Base-by-base conservation (phyloP, 1,140 invertebrate genomes). In the Eueides isabella region DNA sequence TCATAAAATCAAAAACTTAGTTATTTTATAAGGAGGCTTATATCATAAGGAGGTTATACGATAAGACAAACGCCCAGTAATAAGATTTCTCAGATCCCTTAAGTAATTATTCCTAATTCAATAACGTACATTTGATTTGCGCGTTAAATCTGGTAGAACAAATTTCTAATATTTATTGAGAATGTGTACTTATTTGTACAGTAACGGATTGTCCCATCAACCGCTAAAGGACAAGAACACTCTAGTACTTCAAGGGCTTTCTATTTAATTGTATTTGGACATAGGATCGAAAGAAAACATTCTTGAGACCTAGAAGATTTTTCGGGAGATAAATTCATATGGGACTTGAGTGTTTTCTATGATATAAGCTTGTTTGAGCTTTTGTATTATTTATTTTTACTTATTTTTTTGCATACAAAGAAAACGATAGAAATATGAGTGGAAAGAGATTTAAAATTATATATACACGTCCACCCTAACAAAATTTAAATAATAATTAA, bases 251-350 rank as follows among this genome's bases (percentile, higher is more conserved):
- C n/a, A 23, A 68, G 67, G 48, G 67, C 67, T 68, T 68, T 68
- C 67, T 68, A 61, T 68, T 61, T 68, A 68, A 68, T 68, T 68
- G 67, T 68, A 68, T 68, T 48, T 61, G 41, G 67, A 14, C 67
- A 55, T 26, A 44, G 66, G 44, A 61, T 68, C 48, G 67, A 68
- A 68, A 30, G 67, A 55, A 61, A 38, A 55, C 48, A 23, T 29
- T 44, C 66, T 55, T 30, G 66, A 30, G 48, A 48, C 1, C 66
- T 67, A 14, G 41, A 67, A 68, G 30, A 68, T 68, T 68, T 55
- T 55, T 19, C 2, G 1, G 16, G 23, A 55, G 19, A 44, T 26
- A 55, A 55, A 55, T 23, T 23, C 48, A 3, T 55, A 23, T 26
- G 48, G 12, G 23, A 23, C n/a, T 26, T 23, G 48, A 26, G 19